Evolutionary conservation across 2,113 vertebrate species (phyloP).

Genomic region (Thunnus maccoyii): DNA sequence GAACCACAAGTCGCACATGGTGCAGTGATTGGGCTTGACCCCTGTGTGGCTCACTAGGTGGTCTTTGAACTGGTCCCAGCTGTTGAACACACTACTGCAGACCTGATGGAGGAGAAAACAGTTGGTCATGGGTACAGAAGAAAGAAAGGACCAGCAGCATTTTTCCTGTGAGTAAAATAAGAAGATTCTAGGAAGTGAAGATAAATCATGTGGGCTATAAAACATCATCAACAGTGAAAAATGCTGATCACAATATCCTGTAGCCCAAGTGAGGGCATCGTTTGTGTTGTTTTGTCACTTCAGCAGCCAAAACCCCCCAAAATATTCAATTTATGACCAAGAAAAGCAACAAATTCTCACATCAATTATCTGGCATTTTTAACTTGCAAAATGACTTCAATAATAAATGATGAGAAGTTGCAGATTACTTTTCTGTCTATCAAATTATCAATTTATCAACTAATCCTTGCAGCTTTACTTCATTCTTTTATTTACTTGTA

Average conservation of each 20-base stretch:
- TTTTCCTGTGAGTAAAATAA: not conserved
- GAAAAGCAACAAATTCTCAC: too few species aligned
- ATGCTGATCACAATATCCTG: too few species aligned
- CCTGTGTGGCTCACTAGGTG: conserved; percentile 98
- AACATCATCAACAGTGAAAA: not conserved
- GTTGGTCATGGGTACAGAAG: not conserved
- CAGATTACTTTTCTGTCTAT: too few species aligned
- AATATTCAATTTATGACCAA: too few species aligned
- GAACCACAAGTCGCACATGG: conserved; percentile 97
- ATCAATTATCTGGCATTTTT: too few species aligned
- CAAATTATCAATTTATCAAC: too few species aligned
- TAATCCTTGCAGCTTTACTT: too few species aligned
- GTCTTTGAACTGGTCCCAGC: conserved; percentile 99
- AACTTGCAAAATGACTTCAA: too few species aligned
- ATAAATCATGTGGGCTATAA: not conserved
- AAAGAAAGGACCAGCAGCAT: not conserved
- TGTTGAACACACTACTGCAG: conserved; percentile 97
- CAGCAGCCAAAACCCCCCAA: not conserved
- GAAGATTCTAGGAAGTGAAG: not conserved
- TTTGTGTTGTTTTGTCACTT: not conserved
- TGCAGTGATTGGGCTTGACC: conserved; percentile 98
- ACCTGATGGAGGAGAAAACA: conserved; percentile 86
- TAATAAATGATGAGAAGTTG: too few species aligned
- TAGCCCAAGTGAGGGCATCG: not conserved
- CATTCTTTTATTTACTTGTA: too few species aligned